Conservation (phyloP, 2,888 invertebrate genomes). For the Apotomis capreana region DNA sequence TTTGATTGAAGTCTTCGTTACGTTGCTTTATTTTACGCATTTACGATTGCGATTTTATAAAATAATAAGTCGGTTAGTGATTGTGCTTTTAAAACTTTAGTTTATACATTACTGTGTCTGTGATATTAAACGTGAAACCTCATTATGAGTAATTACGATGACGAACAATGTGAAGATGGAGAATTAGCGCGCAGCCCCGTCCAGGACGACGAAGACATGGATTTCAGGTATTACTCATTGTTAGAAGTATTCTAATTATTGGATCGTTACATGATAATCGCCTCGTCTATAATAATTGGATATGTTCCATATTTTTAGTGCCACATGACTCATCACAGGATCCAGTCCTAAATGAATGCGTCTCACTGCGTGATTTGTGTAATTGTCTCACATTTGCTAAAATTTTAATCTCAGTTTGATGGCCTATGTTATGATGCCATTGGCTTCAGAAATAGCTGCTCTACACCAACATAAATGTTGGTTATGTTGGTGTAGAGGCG, state of each 20-base stretch:
- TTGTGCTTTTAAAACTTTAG: slow-evolving; percentile 32
- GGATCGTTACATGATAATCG: background rate
- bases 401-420: background rate
- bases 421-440: background rate
- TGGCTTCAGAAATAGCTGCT: background rate
- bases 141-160: slow-evolving; percentile 82
- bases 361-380: background rate
- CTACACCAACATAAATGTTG: too few relatives aligned
- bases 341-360: background rate
- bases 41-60: slow-evolving; percentile 3
- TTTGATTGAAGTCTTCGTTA: slow-evolving; percentile 25
- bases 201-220: slow-evolving; percentile 84
- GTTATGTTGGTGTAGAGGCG: background rate
- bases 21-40: slow-evolving; percentile 28
- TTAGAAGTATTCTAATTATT: slow-evolving; percentile 31
- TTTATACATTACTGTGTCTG: slow-evolving; percentile 42
- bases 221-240: slow-evolving; percentile 70
- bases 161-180: slow-evolving; percentile 93
- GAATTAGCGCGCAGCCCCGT: slow-evolving; percentile 91
- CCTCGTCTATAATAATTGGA: background rate
- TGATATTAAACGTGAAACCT: slow-evolving; percentile 46
- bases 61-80: slow-evolving; percentile 13
- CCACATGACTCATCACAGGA: slow-evolving; percentile 11
- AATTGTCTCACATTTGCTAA: background rate
- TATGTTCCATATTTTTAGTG: background rate